Base-by-base conservation (phyloP, 1,140 invertebrate species). In the Rhysida immarginata region DNA sequence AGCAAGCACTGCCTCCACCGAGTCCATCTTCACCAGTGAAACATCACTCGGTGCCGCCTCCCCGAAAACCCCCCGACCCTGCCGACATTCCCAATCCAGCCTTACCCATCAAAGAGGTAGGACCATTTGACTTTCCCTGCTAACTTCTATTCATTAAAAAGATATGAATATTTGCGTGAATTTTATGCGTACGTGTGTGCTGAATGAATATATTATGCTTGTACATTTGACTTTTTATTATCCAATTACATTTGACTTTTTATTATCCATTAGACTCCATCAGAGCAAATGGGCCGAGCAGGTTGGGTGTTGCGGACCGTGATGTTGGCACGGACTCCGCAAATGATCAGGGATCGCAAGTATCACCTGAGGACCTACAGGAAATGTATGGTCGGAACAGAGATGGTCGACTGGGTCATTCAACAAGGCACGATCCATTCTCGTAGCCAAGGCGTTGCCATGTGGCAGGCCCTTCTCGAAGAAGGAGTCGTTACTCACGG, bases 391-490 rank as follows among this genome's bases (percentile, higher is more conserved):
- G 71, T 78, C 18, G 78, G 78, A 21, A 71, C 73, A 1, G 86
- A 89, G 67, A 77, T 89, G 66, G 82, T 85, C 1, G 84, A 87
- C 65, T 89, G 86, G 85, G 65, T 89, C 25, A 67, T 85, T 59
- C 29, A 72, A 72, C 43, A 71, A 71, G 62, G 54, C 49, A 60
- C 74, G 74, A 71, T 75, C 5, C 71, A 72, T 55, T 81, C 80
- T n/a, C 69, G 84, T 55, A 76, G 78, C 56, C 82, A 86, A 62
- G 84, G 85, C 25, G 78, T 81, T 18, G 83, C 80, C 24, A 87
- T 88, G 79, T 89, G 84, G 82, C 87, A 90, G 65, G 81, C 80
- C 0, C 69, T 90, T n/a, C 70, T 89, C 23, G 87, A 90, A 68
- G 84, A 88, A 71, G 83, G 83, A 42, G 77, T 87, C 46, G 77